These are phyloP conservation scores for Dendrophyllia cribrosa DNA, from an alignment of 64 coral and sea anemone genomes.

Conservation along the genomic window DNA sequence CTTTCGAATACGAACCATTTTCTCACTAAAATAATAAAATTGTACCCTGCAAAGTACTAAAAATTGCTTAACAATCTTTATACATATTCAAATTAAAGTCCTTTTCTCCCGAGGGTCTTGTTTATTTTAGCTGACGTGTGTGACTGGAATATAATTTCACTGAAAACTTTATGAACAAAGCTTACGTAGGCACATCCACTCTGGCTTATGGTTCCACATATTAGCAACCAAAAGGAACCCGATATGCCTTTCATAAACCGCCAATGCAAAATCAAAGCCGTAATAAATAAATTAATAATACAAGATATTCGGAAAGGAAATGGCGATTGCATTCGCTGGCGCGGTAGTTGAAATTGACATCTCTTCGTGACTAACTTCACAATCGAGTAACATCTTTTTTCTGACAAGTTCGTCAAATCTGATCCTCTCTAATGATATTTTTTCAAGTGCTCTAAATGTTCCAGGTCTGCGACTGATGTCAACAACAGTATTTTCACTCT, in stretches of 20 bases:
- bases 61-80: not conserved
- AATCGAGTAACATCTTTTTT: constrained; percentile 2
- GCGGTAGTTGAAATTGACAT: constrained; percentile 6
- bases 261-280: constrained; percentile 37
- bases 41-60: not conserved
- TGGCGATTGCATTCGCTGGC: not conserved
- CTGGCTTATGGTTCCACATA: not conserved
- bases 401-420: not conserved
- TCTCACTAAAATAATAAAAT: not conserved
- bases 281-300: constrained; percentile 50
- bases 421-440: not conserved
- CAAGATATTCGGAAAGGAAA: constrained; percentile 5
- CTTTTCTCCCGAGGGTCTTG: not conserved
- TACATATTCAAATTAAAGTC: constrained; percentile 9
- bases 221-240: constrained; percentile 35
- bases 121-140: not conserved
- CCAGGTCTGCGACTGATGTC: not conserved
- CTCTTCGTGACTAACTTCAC: constrained; percentile 1
- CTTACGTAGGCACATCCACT: not conserved
- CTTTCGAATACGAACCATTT: not conserved
- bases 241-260: constrained; percentile 19
- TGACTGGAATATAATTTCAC: not conserved
- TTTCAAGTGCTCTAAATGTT: not conserved
- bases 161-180: too few relatives aligned
- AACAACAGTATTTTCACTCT: not conserved